Evolutionary conservation across 2,888 invertebrate genomes (phyloP).

Genomic region (Geotrupes spiniger): DNA sequence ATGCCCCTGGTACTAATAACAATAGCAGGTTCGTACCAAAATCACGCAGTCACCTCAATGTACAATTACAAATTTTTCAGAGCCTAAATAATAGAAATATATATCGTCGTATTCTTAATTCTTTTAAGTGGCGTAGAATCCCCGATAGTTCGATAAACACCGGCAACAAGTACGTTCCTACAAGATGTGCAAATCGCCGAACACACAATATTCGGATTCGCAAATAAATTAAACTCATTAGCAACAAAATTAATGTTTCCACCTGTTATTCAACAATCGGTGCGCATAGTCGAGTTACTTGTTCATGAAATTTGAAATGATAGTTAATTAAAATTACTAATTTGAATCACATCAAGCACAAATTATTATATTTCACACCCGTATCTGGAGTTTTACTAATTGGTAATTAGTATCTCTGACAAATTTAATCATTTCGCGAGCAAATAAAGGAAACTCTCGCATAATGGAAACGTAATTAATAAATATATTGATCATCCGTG

Average conservation of each 20-base stretch:
- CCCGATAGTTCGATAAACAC: too few species aligned
- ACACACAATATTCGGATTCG: too few species aligned
- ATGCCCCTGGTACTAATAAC: too few species aligned
- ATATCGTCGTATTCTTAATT: too few species aligned
- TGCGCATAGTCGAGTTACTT: conserved; percentile 20
- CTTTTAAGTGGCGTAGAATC: too few species aligned
- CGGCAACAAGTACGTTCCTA: too few species aligned
- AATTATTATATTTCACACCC: conserved; percentile 32
- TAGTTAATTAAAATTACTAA: conserved; percentile 40
- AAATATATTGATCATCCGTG: background rate
- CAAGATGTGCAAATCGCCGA: too few species aligned
- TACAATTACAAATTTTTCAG: too few species aligned
- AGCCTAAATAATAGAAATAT: too few species aligned
- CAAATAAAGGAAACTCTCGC: conserved; percentile 19
- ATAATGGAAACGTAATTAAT: conserved; percentile 3
- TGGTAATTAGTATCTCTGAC: conserved; percentile 30
- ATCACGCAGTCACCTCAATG: too few species aligned
- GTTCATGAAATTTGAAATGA: conserved; percentile 29
- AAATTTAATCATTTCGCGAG: conserved; percentile 28
- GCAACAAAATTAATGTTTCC: conserved; percentile 15
- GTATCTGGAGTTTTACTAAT: conserved; percentile 29
- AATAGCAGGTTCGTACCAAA: too few species aligned
- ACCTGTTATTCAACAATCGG: conserved; percentile 18
- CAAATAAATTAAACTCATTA: conserved; percentile 8
- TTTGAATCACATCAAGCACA: conserved; percentile 36